phyloP scores from a whole-genome alignment of 2,113 vertebrate genomes.

The human region GRCh38 chr9:29182501-29183000 shows the following conservation, averaged over 20 bases:
- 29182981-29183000: background rate
- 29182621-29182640: background rate
- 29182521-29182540: background rate
- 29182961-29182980: background rate
- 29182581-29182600: background rate
- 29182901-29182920: background rate
- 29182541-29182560: background rate
- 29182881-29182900: background rate
- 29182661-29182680: background rate
- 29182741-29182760: background rate
- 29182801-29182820: background rate
- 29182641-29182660: background rate
- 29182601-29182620: background rate
- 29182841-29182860: background rate
- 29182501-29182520: background rate
- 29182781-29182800: background rate
- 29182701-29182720: background rate
- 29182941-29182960: background rate
- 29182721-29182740: background rate
- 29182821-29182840: background rate
- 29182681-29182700: background rate
- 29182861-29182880: constrained; percentile 17
- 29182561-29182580: background rate
- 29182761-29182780: background rate
- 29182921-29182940: background rate